A percentile compares a stretch with the other conserved stretches of the same genome.
These are phyloP conservation scores for Smittia aterrima DNA, from an alignment of 2,888 invertebrate species.

Conservation along the genomic window DNA sequence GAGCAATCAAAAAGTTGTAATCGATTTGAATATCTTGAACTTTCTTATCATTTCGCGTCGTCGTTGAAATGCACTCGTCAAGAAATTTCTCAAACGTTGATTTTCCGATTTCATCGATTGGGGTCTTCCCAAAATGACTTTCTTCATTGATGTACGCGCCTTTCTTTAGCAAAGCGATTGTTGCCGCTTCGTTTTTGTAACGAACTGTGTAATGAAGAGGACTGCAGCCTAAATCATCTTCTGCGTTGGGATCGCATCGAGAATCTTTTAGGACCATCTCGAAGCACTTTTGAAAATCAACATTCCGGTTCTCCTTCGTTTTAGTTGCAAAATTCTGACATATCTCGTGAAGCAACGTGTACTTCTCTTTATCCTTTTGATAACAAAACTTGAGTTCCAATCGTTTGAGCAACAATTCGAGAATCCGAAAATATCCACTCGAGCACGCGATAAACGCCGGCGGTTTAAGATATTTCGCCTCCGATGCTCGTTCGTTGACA, in stretches of 20 bases:
- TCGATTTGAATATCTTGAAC: constrained; percentile 72
- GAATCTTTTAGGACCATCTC: constrained; percentile 60
- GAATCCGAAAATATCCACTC: constrained; percentile 33
- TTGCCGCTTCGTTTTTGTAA: constrained; percentile 65
- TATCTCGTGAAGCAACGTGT: constrained; percentile 32
- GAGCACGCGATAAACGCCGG: constrained; percentile 33
- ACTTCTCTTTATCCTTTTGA: constrained; percentile 11
- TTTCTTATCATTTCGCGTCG: constrained; percentile 64
- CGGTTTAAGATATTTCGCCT: constrained; percentile 28
- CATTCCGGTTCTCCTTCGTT: constrained; percentile 53
- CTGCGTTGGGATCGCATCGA: constrained; percentile 62
- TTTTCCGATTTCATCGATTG: constrained; percentile 69
- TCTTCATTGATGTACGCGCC: constrained; percentile 73
- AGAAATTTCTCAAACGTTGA: constrained; percentile 69
- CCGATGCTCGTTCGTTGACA: constrained; percentile 6
- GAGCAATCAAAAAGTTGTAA: constrained; percentile 68
- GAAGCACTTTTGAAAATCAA: constrained; percentile 62
- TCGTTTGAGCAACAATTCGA: constrained; percentile 26
- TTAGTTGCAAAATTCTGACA: constrained; percentile 29
- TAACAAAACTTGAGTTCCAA: constrained; percentile 21
- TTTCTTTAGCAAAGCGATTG: constrained; percentile 62
- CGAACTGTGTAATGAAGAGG: constrained; percentile 74
- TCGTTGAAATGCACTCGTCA: constrained; percentile 69
- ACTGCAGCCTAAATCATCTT: constrained; percentile 64
- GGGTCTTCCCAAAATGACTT: constrained; percentile 65